These are phyloP conservation scores for Chauna torquata DNA, from an alignment of 2,113 vertebrate species.

Conservation along the genomic window DNA sequence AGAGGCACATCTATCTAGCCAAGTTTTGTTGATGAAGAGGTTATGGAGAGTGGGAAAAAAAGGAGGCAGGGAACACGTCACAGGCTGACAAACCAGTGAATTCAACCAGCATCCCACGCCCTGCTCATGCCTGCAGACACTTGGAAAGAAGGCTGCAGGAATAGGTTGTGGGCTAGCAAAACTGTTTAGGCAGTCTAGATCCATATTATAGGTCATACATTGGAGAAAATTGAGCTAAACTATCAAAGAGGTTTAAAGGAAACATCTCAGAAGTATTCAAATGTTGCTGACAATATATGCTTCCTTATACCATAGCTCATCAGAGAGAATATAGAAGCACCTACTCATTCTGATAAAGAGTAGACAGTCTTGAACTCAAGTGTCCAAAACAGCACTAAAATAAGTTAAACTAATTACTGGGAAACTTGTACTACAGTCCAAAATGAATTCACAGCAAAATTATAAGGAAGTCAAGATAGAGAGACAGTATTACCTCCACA, in stretches of 20 bases:
- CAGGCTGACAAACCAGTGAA: neutral
- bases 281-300: neutral
- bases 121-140: neutral
- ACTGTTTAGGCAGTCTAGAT: neutral
- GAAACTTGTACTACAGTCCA: neutral
- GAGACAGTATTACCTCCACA: neutral
- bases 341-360: neutral
- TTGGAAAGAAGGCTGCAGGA: neutral
- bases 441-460: neutral
- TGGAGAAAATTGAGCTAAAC: neutral
- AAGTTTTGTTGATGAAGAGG: neutral
- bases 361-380: neutral
- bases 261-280: neutral
- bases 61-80: neutral
- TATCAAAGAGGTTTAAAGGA: neutral
- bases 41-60: neutral
- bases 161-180: neutral
- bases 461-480: neutral
- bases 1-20: neutral
- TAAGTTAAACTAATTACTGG: neutral
- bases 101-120: constrained; percentile 3
- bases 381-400: neutral
- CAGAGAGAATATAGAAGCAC: neutral
- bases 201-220: neutral
- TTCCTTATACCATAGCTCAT: neutral